Evolutionary conservation across 2,113 vertebrate species (phyloP).

Genomic region (Mugil cephalus): DNA sequence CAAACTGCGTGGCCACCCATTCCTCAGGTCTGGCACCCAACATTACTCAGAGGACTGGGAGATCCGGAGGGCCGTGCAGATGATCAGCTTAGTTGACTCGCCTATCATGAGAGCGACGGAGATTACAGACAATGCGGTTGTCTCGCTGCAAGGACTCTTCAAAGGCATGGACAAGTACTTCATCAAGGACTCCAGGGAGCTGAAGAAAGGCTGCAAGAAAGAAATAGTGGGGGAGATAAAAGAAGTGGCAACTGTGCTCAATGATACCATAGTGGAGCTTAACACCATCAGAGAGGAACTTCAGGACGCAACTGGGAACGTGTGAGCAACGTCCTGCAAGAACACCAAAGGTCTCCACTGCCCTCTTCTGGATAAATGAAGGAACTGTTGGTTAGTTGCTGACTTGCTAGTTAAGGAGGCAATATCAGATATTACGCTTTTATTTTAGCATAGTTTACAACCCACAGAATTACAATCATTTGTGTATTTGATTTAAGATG

Average conservation of each 20-base stretch:
- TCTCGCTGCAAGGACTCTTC: slow-evolving; percentile 67
- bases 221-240: slow-evolving; percentile 75
- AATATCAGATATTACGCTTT: no score
- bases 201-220: slow-evolving; percentile 77
- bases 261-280: slow-evolving; percentile 72
- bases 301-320: slow-evolving; percentile 65
- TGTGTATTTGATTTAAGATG: no score
- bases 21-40: slow-evolving; percentile 78
- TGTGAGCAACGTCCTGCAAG: slow-evolving; percentile 42
- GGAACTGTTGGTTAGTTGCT: slow-evolving; percentile 1
- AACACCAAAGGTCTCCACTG: background rate
- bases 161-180: slow-evolving; percentile 82
- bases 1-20: slow-evolving; percentile 72
- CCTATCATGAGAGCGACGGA: slow-evolving; percentile 50
- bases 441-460: no score
- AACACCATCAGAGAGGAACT: slow-evolving; percentile 80
- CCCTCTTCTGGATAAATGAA: slow-evolving; percentile 33
- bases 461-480: no score
- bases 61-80: slow-evolving; percentile 74
- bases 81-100: slow-evolving; percentile 65
- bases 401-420: no score
- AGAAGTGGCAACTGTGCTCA: slow-evolving; percentile 68
- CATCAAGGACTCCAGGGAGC: slow-evolving; percentile 74
- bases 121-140: slow-evolving; percentile 14
- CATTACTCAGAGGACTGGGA: slow-evolving; percentile 82